These are phyloP conservation scores for Sesamia inferens DNA, from an alignment of 2,888 invertebrate species.

Conservation along the genomic window DNA sequence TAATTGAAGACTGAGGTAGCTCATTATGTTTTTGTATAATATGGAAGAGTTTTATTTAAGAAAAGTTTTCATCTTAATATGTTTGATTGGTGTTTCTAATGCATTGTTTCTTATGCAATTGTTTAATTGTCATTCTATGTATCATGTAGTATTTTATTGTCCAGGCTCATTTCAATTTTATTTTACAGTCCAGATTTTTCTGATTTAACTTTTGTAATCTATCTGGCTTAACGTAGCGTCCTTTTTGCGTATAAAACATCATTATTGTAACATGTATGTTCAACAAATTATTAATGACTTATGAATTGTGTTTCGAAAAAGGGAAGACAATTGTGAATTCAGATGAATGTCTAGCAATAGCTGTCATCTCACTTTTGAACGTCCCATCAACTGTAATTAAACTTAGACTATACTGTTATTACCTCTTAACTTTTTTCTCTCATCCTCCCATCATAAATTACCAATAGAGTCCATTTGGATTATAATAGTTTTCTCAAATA, in stretches of 20 bases:
- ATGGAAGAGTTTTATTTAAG: constrained; percentile 12
- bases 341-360: not conserved
- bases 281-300: too few relatives aligned
- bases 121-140: too few relatives aligned
- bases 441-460: constrained; percentile 30
- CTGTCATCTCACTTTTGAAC: not conserved
- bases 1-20: constrained; percentile 61
- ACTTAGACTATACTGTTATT: constrained; percentile 10
- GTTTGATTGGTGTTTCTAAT: not conserved
- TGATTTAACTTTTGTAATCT: too few relatives aligned
- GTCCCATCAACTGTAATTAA: constrained; percentile 22
- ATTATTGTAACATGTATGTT: too few relatives aligned
- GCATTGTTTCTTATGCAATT: too few relatives aligned
- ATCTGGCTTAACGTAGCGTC: too few relatives aligned
- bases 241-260: too few relatives aligned
- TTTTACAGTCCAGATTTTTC: too few relatives aligned
- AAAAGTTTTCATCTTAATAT: constrained; percentile 20
- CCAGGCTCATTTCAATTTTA: too few relatives aligned
- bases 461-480: constrained; percentile 52
- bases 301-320: not conserved
- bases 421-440: not conserved
- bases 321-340: not conserved
- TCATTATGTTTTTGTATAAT: constrained; percentile 61
- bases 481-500: constrained; percentile 68
- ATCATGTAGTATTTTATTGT: too few relatives aligned